phyloP scores from a whole-genome alignment of 2,113 vertebrate genomes.

The Lates calcarifer region DNA sequence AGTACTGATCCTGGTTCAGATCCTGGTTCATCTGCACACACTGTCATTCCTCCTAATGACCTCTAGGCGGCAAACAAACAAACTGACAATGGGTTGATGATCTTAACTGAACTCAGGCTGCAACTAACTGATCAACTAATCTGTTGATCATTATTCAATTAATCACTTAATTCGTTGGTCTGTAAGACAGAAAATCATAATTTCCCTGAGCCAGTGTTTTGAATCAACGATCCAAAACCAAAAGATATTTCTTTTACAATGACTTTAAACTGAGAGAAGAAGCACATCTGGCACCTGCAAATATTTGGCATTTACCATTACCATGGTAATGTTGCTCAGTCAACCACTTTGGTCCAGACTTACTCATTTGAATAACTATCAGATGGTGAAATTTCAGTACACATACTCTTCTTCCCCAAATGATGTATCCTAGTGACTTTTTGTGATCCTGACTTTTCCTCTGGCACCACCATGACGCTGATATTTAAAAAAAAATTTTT shows the following conservation, averaged over 20 bases:
- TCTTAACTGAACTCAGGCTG: neutral
- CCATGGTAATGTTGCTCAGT: neutral
- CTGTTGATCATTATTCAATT: neutral
- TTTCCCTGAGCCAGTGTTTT: neutral
- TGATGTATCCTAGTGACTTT: neutral
- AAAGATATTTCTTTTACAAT: neutral
- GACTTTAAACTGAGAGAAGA: neutral
- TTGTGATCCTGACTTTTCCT: neutral
- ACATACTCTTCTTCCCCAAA: neutral
- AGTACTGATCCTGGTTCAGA: neutral
- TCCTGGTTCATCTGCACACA: neutral
- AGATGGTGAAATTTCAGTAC: neutral
- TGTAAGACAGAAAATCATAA: neutral
- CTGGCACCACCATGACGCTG: neutral
- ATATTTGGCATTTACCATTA: neutral
- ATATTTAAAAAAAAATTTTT: no score
- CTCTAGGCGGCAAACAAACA: neutral
- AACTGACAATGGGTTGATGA: neutral
- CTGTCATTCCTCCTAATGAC: neutral
- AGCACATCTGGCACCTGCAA: neutral
- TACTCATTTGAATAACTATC: neutral
- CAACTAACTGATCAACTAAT: neutral
- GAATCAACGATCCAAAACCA: neutral
- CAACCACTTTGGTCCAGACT: neutral
- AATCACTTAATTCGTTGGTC: neutral